Conservation (phyloP, 2,797 vertebrate genomes). For the Falco berigora region DNA sequence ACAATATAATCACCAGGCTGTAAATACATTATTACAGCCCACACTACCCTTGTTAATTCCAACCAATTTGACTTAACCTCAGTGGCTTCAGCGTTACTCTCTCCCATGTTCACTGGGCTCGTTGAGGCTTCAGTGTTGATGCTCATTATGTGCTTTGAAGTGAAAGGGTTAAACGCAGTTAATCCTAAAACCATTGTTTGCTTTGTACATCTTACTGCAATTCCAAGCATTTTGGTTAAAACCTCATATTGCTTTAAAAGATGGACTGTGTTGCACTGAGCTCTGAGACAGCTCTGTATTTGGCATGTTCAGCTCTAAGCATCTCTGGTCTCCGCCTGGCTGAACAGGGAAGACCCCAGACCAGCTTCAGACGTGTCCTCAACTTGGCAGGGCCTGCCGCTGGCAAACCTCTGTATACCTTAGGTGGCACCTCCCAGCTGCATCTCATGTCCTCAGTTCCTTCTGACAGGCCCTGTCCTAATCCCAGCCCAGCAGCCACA, state of each 20-base stretch:
- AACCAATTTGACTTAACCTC: not conserved
- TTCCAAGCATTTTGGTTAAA: not conserved
- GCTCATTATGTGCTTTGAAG: not conserved
- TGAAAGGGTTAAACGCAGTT: conserved; percentile 1
- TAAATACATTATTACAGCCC: not conserved
- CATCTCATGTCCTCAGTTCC: not conserved
- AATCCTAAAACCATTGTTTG: not conserved
- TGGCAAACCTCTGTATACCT: too few species aligned
- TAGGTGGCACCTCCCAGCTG: not conserved
- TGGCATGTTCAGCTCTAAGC: not conserved
- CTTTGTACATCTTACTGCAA: not conserved
- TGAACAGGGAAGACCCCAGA: not conserved
- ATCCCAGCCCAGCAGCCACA: rapidly evolving
- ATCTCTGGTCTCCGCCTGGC: not conserved
- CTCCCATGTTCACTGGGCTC: not conserved
- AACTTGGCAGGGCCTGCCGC: not conserved
- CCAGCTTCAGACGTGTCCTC: not conserved
- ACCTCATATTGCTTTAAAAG: not conserved
- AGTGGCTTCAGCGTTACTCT: not conserved
- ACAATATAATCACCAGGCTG: not conserved
- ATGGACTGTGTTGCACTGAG: not conserved
- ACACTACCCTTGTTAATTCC: not conserved
- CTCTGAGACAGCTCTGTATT: not conserved
- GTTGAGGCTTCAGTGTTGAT: not conserved
- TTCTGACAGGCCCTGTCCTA: not conserved